These are phyloP conservation scores for Drosophila neotestacea DNA, from an alignment of 2,888 invertebrate species.

Conservation along the genomic window DNA sequence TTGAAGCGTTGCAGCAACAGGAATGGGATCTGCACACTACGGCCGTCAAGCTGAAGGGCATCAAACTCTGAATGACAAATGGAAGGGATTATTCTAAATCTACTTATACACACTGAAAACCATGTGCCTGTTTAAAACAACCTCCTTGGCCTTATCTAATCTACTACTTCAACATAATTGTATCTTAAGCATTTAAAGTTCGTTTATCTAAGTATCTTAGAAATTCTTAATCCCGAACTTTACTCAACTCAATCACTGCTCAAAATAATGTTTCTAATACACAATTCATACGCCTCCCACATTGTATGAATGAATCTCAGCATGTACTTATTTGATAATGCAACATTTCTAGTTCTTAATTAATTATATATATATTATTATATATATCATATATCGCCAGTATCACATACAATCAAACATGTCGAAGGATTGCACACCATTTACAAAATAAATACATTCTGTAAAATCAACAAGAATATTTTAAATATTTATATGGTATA, in stretches of 20 bases:
- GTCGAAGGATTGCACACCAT: conserved; percentile 30
- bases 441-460: conserved; percentile 36
- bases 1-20: conserved; percentile 82
- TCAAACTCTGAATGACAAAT: conserved; percentile 55
- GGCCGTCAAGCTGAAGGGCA: conserved; percentile 80
- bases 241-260: conserved; percentile 67
- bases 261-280: conserved; percentile 41
- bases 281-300: conserved; percentile 46
- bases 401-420: conserved; percentile 36
- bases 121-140: conserved; percentile 52
- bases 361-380: conserved; percentile 7
- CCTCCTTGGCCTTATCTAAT: conserved; percentile 34
- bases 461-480: neutral
- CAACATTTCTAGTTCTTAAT: conserved; percentile 56
- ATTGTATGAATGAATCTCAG: conserved; percentile 71
- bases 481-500: too few relatives aligned
- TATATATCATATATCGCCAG: conserved; percentile 24
- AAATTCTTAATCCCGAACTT: conserved; percentile 27
- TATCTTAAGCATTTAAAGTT: conserved; percentile 46
- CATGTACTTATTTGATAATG: conserved; percentile 71
- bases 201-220: conserved; percentile 24
- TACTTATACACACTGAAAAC: conserved; percentile 3
- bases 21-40: conserved; percentile 85
- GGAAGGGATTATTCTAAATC: neutral
- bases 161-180: conserved; percentile 30